Evolutionary conservation across 1,140 invertebrate species (phyloP), one percentile per base, ranked within the genome.

Genomic region (Macrotrachela quadricornifera): DNA sequence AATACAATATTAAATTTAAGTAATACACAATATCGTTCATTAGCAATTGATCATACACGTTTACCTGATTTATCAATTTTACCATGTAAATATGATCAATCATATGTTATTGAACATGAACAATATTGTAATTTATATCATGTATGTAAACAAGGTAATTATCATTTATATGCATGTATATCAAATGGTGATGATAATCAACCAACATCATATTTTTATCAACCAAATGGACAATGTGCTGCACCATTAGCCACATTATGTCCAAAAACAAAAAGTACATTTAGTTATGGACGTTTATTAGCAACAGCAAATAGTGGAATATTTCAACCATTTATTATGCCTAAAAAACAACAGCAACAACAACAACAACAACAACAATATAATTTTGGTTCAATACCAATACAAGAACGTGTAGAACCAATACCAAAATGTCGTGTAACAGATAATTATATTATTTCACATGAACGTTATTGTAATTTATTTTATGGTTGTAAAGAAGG

Each of bases 71-170:
- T 54, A n/a, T 38, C 46, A 12, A 14, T 39, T 13, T 18, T 54
- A 11, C 41, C 40, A 37, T 54, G 53, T 37, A 18, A 46, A 18
- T 18, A 16, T 10, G 47, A 48, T 39, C 46, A 54, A 38, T 39
- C 46, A 21, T 54, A 49, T 40, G 10, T 54, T 18, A 39, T 46
- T 44, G 46, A 54, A 49, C 53, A 54, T 40, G 41, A 48, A n/a
- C 37, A 54, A 39, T 54, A 54, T 38, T 54, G 53, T 21, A 54
- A 54, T 45, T 39, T 54, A 8, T 54, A 54, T 41, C 53, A 54
- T 36, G 48, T 46, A 18, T 54, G 53, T 21, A 49, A 43, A 10
- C 30, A 46, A 8, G 53, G 53, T 14, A 49, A 54, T 38, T 54
- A 54, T 37, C 53, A 54, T 43, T 46, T 54, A 44, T 54, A 54